A percentile compares a stretch with the other conserved stretches of the same genome.
Evolutionary conservation across 1,140 invertebrate species (phyloP).

Genomic region (Sitobion miscanthi): DNA sequence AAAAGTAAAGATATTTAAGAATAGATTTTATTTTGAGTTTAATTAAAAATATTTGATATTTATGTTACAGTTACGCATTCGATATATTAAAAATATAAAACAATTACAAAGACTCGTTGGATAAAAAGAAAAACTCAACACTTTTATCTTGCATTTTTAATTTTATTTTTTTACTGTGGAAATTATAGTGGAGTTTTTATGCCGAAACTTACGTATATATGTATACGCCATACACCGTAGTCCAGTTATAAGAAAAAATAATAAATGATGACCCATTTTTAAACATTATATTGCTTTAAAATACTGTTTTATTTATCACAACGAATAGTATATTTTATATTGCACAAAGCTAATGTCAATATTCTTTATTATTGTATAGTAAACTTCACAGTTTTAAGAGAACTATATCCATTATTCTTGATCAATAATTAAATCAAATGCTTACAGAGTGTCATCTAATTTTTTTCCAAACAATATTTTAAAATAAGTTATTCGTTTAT

Average conservation of each 20-base stretch:
- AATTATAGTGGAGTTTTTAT: slow-evolving; percentile 1
- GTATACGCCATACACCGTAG: background rate
- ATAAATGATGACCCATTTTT: background rate
- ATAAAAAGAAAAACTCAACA: background rate
- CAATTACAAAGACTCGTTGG: background rate
- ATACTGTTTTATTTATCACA: background rate
- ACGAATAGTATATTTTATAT: background rate
- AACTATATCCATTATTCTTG: background rate
- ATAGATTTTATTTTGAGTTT: background rate
- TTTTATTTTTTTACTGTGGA: background rate
- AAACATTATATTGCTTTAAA: background rate
- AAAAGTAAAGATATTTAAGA: background rate
- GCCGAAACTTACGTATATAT: background rate
- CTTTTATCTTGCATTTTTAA: background rate
- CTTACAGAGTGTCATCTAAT: background rate
- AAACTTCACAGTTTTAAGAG: background rate
- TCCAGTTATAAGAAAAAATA: background rate
- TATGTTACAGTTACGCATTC: background rate
- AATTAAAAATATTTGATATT: background rate
- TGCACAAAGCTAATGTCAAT: background rate
- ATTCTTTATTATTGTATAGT: background rate
- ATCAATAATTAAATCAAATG: background rate
- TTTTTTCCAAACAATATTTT: background rate
- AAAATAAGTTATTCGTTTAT: background rate
- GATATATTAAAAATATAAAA: background rate